Conservation (phyloP, 2,797 vertebrate genomes). For the Tolypeutes matacus region DNA sequence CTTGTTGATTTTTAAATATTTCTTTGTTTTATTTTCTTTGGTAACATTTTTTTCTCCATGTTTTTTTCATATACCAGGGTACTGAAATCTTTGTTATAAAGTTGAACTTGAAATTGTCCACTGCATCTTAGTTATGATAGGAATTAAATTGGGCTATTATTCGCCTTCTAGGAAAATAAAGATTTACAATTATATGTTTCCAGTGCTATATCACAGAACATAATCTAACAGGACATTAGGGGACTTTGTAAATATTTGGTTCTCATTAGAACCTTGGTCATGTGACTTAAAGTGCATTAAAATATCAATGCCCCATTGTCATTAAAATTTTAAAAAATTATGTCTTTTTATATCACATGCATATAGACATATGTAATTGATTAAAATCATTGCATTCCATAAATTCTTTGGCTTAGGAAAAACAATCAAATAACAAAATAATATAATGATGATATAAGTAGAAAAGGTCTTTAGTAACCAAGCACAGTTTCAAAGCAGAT, state of each 20-base stretch:
- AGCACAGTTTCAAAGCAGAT: neutral
- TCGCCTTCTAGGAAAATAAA: neutral
- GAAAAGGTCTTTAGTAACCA: neutral
- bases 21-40: constrained; percentile 6
- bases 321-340: neutral
- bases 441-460: neutral
- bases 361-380: neutral
- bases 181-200: neutral
- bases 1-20: constrained; percentile 19
- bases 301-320: neutral
- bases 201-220: neutral
- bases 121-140: neutral
- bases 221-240: constrained; percentile 2
- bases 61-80: neutral
- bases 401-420: neutral
- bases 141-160: neutral
- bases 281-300: neutral
- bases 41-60: neutral
- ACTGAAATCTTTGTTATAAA: neutral
- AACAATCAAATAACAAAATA: neutral
- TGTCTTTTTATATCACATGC: neutral
- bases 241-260: neutral
- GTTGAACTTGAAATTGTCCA: neutral
- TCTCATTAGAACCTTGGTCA: neutral
- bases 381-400: neutral